These are phyloP conservation scores for Beris chalybata DNA, from an alignment of 2,888 invertebrate genomes.

Conservation along the genomic window DNA sequence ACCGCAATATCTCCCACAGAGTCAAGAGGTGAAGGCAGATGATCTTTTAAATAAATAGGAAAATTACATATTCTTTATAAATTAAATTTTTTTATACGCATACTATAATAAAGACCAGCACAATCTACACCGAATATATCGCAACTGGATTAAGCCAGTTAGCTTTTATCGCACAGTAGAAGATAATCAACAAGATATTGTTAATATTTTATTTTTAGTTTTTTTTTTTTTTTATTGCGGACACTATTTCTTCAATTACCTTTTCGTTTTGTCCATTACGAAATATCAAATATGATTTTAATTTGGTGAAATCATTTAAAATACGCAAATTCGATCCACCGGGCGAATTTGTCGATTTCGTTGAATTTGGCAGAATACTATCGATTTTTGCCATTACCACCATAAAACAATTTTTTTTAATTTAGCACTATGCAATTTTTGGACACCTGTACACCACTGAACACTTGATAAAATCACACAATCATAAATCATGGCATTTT, in stretches of 20 bases:
- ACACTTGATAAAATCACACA: neutral
- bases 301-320: slow-evolving; percentile 54
- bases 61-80: no score
- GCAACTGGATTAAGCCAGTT: no score
- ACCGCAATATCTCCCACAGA: no score
- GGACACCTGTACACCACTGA: neutral
- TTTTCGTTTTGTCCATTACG: slow-evolving; percentile 52
- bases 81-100: neutral
- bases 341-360: slow-evolving; percentile 2
- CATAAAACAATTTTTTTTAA: no score
- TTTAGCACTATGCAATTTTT: neutral
- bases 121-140: no score
- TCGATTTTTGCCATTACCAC: slow-evolving; percentile 43
- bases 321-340: slow-evolving; percentile 38
- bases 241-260: slow-evolving; percentile 41
- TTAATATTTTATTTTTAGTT: no score
- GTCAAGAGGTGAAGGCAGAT: no score
- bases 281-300: slow-evolving; percentile 52
- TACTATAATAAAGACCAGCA: neutral
- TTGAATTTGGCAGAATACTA: slow-evolving; percentile 39
- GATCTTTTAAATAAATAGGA: no score
- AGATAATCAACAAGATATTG: no score
- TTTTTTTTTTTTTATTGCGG: no score
- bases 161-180: no score
- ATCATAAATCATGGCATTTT: no score